These are phyloP conservation scores for Rotaria socialis DNA, from an alignment of 2,888 invertebrate species.

Conservation along the genomic window DNA sequence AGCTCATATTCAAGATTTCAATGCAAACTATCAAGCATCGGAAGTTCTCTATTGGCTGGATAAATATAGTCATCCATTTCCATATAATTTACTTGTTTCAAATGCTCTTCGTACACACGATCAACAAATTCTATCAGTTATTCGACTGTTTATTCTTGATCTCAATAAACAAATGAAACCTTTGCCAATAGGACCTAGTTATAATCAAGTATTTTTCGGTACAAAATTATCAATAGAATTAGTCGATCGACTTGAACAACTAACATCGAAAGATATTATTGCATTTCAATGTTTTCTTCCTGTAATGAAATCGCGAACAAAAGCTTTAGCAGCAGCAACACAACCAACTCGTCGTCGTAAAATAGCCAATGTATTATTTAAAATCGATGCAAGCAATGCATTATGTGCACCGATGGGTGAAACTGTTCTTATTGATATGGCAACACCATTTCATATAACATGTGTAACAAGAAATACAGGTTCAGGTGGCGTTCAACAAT, in stretches of 20 bases:
- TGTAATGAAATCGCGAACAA: background rate
- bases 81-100: background rate
- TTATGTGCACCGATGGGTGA: background rate
- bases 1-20: background rate
- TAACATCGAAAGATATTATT: conserved; percentile 2
- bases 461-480: background rate
- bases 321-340: background rate
- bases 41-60: background rate
- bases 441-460: background rate
- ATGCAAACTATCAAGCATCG: background rate
- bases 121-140: background rate
- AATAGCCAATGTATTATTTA: background rate
- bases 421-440: background rate
- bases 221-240: background rate
- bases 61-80: background rate
- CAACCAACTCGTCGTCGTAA: background rate
- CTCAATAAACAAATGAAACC: background rate
- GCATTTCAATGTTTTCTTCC: conserved; percentile 19
- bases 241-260: background rate
- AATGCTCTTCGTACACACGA: conserved; percentile 15
- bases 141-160: background rate
- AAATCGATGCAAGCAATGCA: background rate
- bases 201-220: background rate
- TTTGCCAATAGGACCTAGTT: background rate
- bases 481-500: background rate